These are phyloP conservation scores for Trichonephila clavipes DNA, from an alignment of 1,140 invertebrate species.

Conservation along the genomic window DNA sequence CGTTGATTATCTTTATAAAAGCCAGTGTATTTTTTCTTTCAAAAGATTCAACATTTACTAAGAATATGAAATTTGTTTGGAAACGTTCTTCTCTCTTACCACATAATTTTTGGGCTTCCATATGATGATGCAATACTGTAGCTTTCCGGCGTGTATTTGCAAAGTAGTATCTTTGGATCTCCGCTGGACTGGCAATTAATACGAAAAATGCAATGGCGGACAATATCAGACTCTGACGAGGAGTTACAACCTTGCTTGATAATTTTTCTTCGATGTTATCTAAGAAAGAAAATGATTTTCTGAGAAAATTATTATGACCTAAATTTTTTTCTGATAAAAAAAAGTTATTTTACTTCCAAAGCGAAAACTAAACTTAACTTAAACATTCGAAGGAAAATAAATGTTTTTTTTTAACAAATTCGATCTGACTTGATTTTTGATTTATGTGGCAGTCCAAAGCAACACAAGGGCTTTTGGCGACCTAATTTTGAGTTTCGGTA, in stretches of 20 bases:
- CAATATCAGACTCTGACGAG: constrained; percentile 49
- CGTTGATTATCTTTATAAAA: too few species aligned
- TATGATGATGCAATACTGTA: constrained; percentile 42
- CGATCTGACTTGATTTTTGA: too few species aligned
- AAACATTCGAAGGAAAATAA: too few species aligned
- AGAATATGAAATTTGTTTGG: too few species aligned
- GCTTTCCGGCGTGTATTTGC: constrained; percentile 34
- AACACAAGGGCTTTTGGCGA: too few species aligned
- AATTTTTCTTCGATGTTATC: background rate
- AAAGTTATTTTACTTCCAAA: background rate
- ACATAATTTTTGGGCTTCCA: background rate
- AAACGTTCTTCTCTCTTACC: too few species aligned
- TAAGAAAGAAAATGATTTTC: background rate
- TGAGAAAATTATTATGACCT: background rate
- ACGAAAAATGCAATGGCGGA: constrained; percentile 68
- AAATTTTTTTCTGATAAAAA: background rate
- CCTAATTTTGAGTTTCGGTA: too few species aligned
- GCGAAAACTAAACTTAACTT: too few species aligned
- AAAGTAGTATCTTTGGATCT: constrained; percentile 47
- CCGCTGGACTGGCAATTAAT: constrained; percentile 10
- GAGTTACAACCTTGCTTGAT: background rate
- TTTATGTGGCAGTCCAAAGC: too few species aligned
- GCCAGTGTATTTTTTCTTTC: too few species aligned
- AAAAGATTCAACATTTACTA: too few species aligned
- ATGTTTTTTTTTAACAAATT: too few species aligned